Evolutionary conservation across 2,113 vertebrate genomes (phyloP), one percentile per base, ranked within the genome.

Genomic region (Lycaon pictus): DNA sequence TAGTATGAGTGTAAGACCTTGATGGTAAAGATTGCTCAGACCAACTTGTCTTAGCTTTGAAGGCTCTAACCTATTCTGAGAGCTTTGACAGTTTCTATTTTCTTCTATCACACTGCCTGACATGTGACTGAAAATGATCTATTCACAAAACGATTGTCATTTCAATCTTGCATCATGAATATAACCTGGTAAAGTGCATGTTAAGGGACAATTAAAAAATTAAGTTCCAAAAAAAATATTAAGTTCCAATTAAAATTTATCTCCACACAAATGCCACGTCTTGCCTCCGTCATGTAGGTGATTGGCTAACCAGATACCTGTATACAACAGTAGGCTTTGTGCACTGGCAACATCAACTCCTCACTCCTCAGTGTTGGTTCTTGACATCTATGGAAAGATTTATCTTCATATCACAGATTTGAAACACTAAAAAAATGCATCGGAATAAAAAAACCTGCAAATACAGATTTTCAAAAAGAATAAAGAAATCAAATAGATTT

Each of bases 191-290:
- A 80, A 94, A 94, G 22, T 32, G 37, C 5, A 89, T 80, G 65
- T 55, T 88, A 43, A 60, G 11, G n/a, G 88, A 85, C 29, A 60
- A 94, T 58, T 76, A 29, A 83, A 80, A 92, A 83, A 92, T 79
- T 53, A 95, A 87, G 17, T 51, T 93, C 51, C 79, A 95, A n/a
- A 37, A 37, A 29, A 83, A 80, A 92, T 79, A 92, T 79, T 53
- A 95, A 87, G 17, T 51, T 93, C 51, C 79, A 96, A n/a, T 80
- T 84, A 88, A 85, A 92, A 32, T 94, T 17, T 25, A 56, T 88
- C 43, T 27, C 27, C 16, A 5, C 19, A 67, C 12, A 94, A 35
- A 67, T 48, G 43, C 13, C 32, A 60, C 53, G 37, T 85, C 29
- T 69, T 55, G 8, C 23, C 29, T 80, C 19, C 10, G 23, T n/a